These are phyloP conservation scores for Anguilla megastoma DNA, from an alignment of 2,797 vertebrate genomes.

Conservation along the genomic window DNA sequence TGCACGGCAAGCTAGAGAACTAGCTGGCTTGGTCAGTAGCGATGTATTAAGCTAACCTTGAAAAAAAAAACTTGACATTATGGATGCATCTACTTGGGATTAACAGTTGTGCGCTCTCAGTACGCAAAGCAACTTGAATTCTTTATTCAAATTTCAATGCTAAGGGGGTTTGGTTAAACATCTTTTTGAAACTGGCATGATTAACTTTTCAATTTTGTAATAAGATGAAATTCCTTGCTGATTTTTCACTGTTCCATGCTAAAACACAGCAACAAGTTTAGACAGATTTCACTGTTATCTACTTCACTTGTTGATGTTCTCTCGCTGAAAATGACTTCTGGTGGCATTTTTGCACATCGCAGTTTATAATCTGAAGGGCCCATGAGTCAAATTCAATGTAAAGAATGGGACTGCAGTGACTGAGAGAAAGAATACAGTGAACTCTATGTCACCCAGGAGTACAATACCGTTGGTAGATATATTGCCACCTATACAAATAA, in stretches of 20 bases:
- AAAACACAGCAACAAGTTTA: neutral
- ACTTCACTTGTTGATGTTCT: neutral
- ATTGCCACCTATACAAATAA: neutral
- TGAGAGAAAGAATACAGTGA: neutral
- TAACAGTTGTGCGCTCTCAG: neutral
- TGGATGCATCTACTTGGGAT: neutral
- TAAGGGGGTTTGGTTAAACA: neutral
- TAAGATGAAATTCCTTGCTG: neutral
- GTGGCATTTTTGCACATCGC: neutral
- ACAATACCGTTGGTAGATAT: neutral
- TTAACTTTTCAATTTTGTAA: neutral
- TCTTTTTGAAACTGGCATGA: neutral
- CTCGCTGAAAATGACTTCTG: neutral
- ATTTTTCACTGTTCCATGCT: neutral
- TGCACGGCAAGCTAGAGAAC: neutral
- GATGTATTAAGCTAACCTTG: neutral
- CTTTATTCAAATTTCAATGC: neutral
- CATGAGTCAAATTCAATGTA: neutral
- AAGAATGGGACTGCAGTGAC: neutral
- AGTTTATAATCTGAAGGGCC: neutral
- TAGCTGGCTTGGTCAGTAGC: neutral
- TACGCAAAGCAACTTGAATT: neutral
- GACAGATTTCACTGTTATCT: neutral
- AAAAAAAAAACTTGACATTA: neutral
- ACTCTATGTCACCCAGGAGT: neutral